A percentile compares a stretch with the other conserved stretches of the same genome.
Conservation (phyloP, 2,797 vertebrate genomes). For the Argyrosomus regius region DNA sequence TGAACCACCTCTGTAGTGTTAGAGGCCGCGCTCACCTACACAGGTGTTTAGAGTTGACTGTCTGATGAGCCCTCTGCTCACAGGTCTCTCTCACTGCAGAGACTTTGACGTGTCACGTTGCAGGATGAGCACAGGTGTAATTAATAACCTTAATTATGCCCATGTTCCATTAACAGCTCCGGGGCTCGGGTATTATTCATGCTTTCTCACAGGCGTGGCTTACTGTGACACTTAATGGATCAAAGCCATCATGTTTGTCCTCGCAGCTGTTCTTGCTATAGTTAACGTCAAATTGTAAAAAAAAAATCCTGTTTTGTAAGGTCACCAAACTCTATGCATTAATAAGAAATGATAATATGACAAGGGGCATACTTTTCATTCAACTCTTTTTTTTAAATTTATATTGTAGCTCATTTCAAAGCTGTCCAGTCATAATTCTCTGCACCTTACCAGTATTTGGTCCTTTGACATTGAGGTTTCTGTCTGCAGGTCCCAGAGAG, state of each 20-base stretch:
- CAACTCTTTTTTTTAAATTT: background rate
- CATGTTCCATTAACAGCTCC: background rate
- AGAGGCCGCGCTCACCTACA: background rate
- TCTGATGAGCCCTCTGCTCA: background rate
- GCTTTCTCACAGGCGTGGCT: background rate
- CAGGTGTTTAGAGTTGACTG: slow-evolving; percentile 9
- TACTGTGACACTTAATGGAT: background rate
- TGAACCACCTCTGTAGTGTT: background rate
- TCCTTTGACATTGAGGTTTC: background rate
- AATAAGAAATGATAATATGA: background rate
- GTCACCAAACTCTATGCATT: background rate
- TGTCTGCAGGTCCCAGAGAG: slow-evolving; percentile 83
- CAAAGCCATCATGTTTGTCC: background rate
- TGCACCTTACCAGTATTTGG: background rate
- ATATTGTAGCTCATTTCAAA: background rate
- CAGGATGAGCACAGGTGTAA: slow-evolving; percentile 10
- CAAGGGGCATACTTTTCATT: no score
- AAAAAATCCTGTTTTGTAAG: background rate
- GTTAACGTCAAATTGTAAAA: no score
- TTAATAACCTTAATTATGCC: slow-evolving; percentile 23
- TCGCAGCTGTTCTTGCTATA: background rate
- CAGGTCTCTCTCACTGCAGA: background rate
- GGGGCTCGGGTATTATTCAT: background rate
- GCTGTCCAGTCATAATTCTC: background rate
- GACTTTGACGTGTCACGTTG: background rate